phyloP scores from a whole-genome alignment of 2,113 vertebrate species.

The Oxyura jamaicensis region DNA sequence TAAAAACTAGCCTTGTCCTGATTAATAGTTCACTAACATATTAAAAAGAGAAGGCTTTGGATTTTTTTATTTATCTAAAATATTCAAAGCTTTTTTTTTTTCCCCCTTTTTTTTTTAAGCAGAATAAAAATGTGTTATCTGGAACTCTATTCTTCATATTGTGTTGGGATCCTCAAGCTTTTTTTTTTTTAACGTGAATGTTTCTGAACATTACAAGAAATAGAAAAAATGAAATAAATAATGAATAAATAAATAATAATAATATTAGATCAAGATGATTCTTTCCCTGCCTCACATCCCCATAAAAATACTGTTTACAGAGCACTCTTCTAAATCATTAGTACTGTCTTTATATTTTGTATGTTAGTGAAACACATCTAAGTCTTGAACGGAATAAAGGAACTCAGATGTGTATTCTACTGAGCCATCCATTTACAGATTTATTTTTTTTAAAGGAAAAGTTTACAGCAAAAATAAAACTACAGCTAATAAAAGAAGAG shows the following conservation, averaged over 20 bases:
- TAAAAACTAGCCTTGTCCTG: background rate
- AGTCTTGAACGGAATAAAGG: background rate
- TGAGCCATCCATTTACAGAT: background rate
- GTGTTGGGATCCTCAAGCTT: background rate
- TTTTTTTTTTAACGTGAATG: background rate
- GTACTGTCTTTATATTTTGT: background rate
- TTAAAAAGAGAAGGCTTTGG: background rate
- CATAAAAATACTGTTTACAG: constrained; percentile 17
- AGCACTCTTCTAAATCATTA: constrained; percentile 24
- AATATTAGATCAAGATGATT: background rate
- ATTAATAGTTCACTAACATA: background rate
- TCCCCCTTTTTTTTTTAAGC: background rate
- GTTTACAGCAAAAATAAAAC: background rate
- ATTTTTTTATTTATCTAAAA: background rate
- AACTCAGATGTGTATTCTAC: background rate
- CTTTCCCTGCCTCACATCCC: background rate
- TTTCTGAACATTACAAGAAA: background rate
- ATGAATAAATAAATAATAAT: background rate
- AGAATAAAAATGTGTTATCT: background rate
- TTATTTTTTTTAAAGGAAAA: background rate
- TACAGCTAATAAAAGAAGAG: background rate
- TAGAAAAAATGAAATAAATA: background rate
- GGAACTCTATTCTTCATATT: background rate
- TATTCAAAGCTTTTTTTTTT: background rate
- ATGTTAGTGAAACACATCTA: constrained; percentile 9